Base-by-base conservation (phyloP, 2,797 vertebrate genomes). In the Enteromius paludinosus region DNA sequence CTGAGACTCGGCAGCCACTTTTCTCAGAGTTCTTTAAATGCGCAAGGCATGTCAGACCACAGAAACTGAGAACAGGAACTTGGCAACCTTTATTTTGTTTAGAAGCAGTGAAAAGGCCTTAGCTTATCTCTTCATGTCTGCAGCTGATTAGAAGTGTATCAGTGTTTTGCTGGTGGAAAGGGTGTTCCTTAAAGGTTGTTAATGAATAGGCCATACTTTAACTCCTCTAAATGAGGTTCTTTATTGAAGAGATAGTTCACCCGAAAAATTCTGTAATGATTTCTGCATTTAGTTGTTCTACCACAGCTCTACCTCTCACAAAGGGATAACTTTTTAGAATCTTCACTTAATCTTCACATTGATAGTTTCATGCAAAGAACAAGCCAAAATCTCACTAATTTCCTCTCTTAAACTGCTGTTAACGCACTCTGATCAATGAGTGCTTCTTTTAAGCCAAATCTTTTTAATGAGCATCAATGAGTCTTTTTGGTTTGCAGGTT, bases 1-100 rank as follows among this genome's bases (percentile, higher is more conserved):
- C 83, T 86, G 79, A 69, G 20, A 83, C 89, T 90, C 90, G 89
- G 92, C 89, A 86, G 86, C 74, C 64, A 30, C 64, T 90, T 81
- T 93, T 94, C 92, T 92, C 90, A 93, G 90, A 91, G 90, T 88
- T 88, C 85, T 86, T 90, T 75, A 83, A 83, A 88, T 88, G 88
- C 86, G 89, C 45, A 65, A 75, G 83, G 71, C 85, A 88, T 75
- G 86, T 82, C 89, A 85, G 25, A 83, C 75, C 23, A 25, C 84
- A 87, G 59, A 76, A 86, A 88, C 33, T 83, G 72, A 65, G 79
- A 85, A 84, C 83, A 80, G 81, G 41, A 82, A 82, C 30, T 85
- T 88, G 87, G 85, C 83, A 85, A 61, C 33, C 18, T 69, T 65
- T 6, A 0, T n/a, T 52, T 79, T 54, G 33, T 79, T 69, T 49